These are phyloP conservation scores for Tetramorium simillimum DNA, from an alignment of 1,140 invertebrate genomes.

Conservation along the genomic window DNA sequence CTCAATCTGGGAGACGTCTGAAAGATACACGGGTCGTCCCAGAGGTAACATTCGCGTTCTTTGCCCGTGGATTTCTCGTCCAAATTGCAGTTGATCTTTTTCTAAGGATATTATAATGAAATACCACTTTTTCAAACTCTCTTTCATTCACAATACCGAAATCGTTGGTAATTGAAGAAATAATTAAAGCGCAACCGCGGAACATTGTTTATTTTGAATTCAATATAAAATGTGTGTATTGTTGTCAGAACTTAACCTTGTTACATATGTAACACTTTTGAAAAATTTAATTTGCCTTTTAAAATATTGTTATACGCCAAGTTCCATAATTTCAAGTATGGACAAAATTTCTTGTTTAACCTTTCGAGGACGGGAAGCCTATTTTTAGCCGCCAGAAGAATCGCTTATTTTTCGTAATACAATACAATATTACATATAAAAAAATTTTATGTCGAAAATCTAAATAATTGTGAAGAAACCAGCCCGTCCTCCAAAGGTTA, in stretches of 20 bases:
- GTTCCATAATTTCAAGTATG: neutral
- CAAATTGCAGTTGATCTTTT: neutral
- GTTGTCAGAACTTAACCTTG: neutral
- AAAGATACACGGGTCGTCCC: conserved; percentile 25
- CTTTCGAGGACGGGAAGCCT: too few species aligned
- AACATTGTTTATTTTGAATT: neutral
- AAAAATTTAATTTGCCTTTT: neutral
- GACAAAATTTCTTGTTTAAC: too few species aligned
- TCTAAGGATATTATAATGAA: neutral
- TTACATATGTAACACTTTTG: neutral
- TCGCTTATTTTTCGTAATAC: too few species aligned
- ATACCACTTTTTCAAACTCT: neutral
- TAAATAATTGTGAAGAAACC: too few species aligned
- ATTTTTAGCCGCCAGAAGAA: too few species aligned
- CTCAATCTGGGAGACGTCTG: conserved; percentile 29
- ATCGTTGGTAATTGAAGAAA: neutral
- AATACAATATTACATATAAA: too few species aligned
- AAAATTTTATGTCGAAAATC: too few species aligned
- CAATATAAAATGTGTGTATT: neutral
- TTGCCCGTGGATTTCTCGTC: neutral
- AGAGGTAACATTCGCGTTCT: neutral
- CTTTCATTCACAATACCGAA: neutral
- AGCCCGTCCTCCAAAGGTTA: too few species aligned
- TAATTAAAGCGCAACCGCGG: neutral
- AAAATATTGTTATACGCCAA: neutral